Conservation (phyloP, 2,888 invertebrate species). For the Megastigmus dorsalis region DNA sequence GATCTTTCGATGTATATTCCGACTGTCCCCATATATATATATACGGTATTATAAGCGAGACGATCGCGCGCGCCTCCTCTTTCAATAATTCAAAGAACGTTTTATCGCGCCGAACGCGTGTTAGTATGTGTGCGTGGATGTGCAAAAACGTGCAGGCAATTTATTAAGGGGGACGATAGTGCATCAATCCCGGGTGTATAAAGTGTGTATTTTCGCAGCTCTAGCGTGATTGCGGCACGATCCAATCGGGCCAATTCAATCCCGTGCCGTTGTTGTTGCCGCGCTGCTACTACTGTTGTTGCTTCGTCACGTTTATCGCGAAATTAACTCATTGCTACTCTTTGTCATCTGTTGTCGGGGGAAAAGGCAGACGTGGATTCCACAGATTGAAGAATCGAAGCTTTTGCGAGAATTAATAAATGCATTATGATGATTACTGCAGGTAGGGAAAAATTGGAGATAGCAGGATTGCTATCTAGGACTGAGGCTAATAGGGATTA, state of each 20-base stretch:
- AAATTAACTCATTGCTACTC: background rate
- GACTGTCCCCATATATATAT: no score
- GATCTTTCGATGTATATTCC: no score
- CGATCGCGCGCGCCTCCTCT: background rate
- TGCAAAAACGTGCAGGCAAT: background rate
- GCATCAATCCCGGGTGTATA: background rate
- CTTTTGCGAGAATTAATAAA: no score
- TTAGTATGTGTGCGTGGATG: background rate
- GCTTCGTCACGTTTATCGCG: constrained; percentile 6
- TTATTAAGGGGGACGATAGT: constrained; percentile 6
- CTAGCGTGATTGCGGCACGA: constrained; percentile 5
- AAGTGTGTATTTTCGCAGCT: background rate
- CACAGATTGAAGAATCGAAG: no score
- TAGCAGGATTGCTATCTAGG: no score
- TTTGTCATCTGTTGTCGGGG: background rate
- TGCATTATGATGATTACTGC: no score
- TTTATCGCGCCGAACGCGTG: background rate
- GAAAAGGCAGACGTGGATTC: no score
- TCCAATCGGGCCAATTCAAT: constrained; percentile 28
- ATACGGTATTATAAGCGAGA: no score
- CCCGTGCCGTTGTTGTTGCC: background rate
- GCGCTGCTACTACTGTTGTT: background rate
- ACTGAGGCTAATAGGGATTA: no score
- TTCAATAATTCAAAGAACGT: constrained; percentile 31
- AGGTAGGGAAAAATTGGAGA: no score